Evolutionary conservation across 2,113 vertebrate genomes (phyloP).

Genomic region (Macaca mulatta): DNA sequence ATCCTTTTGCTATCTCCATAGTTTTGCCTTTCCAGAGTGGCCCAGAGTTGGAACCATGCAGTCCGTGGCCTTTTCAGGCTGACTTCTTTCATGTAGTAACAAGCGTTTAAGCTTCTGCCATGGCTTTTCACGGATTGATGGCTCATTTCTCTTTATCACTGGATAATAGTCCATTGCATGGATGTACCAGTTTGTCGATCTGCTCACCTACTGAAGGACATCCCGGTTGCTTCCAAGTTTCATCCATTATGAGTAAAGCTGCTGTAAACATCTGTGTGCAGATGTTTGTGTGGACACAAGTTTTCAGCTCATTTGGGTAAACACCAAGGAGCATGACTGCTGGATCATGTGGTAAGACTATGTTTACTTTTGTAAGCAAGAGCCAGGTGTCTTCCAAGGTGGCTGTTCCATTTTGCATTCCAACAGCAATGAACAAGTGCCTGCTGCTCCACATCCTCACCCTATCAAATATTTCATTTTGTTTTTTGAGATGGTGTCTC

Average conservation of each 20-base stretch:
- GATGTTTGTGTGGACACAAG: no score
- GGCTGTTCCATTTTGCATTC: no score
- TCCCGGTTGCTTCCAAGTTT: neutral
- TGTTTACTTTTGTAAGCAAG: neutral
- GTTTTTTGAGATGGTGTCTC: no score
- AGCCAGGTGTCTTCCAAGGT: neutral
- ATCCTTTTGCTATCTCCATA: accelerated
- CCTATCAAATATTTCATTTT: neutral
- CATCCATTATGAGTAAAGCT: neutral
- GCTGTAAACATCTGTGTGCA: neutral
- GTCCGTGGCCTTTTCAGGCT: neutral
- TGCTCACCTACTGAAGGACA: neutral
- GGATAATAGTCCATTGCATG: neutral
- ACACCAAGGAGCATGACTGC: neutral
- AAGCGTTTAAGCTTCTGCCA: neutral
- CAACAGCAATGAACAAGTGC: neutral
- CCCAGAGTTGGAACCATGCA: neutral
- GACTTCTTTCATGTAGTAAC: neutral
- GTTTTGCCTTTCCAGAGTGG: neutral
- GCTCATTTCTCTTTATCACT: neutral
- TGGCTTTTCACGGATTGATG: neutral
- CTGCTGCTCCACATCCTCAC: neutral
- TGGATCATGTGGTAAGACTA: accelerated
- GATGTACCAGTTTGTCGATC: neutral
- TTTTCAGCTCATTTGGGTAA: neutral